A percentile compares a stretch with the other conserved stretches of the same genome.
Evolutionary conservation across 2,888 invertebrate species (phyloP).

Genomic region (Orthosia incerta): DNA sequence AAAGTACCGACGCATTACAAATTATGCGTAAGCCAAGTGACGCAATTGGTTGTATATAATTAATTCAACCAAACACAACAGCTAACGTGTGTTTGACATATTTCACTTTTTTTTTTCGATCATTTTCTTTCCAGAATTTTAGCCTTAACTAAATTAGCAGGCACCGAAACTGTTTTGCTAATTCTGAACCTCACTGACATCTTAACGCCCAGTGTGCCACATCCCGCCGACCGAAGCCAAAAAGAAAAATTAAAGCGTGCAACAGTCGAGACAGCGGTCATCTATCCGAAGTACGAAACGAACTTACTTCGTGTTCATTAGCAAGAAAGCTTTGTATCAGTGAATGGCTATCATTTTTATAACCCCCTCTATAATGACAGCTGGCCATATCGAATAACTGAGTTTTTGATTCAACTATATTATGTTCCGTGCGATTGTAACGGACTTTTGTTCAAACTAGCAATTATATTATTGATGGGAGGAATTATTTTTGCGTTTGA

Average conservation of each 20-base stretch:
- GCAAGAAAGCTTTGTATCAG: slow-evolving; percentile 63
- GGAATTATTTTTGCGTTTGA: slow-evolving; percentile 29
- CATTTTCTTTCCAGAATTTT: too few species aligned
- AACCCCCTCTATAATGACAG: slow-evolving; percentile 56
- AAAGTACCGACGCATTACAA: neutral
- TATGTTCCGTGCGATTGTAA: slow-evolving; percentile 50
- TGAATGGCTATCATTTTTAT: slow-evolving; percentile 62
- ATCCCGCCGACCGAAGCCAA: slow-evolving; percentile 30
- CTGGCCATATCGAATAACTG: slow-evolving; percentile 52
- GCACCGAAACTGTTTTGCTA: neutral
- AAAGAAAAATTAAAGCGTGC: slow-evolving; percentile 54
- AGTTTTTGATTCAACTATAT: slow-evolving; percentile 55
- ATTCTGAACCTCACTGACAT: slow-evolving; percentile 15
- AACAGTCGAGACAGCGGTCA: slow-evolving; percentile 55
- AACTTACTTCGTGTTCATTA: slow-evolving; percentile 67
- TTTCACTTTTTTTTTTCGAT: too few species aligned
- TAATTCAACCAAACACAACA: neutral
- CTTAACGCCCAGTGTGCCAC: slow-evolving; percentile 39
- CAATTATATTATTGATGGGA: slow-evolving; percentile 30
- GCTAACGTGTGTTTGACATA: too few species aligned
- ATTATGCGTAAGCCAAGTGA: neutral
- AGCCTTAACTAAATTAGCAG: too few species aligned
- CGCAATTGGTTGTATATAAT: neutral
- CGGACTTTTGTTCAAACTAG: slow-evolving; percentile 44
- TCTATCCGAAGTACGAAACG: slow-evolving; percentile 59